These are phyloP conservation scores for Indri indri DNA, from an alignment of 2,113 vertebrate genomes.

Conservation along the genomic window DNA sequence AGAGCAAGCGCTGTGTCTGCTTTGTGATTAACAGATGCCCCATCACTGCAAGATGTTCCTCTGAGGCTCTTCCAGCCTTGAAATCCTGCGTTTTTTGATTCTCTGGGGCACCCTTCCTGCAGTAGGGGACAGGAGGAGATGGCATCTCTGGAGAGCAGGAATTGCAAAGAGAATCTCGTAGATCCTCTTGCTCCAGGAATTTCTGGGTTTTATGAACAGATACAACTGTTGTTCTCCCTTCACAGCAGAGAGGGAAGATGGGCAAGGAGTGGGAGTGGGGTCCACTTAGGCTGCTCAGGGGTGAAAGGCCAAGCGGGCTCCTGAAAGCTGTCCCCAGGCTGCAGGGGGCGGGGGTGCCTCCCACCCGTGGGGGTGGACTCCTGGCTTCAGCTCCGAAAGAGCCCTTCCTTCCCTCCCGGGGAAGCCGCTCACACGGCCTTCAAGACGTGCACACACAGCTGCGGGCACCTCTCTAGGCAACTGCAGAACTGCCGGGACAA, in stretches of 20 bases:
- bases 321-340: not conserved
- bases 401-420: not conserved
- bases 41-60: not conserved
- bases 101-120: not conserved
- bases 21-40: not conserved
- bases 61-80: not conserved
- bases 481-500: not conserved
- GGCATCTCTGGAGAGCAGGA: not conserved
- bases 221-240: not conserved
- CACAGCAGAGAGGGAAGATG: not conserved
- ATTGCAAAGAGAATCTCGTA: not conserved
- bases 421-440: not conserved
- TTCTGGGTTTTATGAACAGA: not conserved
- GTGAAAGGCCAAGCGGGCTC: not conserved
- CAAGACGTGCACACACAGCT: not conserved
- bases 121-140: not conserved
- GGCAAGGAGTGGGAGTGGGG: not conserved
- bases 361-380: accelerated
- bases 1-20: not conserved
- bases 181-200: not conserved
- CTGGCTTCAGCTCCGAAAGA: not conserved
- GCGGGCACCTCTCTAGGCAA: not conserved
- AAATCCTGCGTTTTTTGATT: not conserved
- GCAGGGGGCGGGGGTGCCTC: not conserved
- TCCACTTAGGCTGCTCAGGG: not conserved